Percentiles rank a stretch among this genome's conserved stretches.
These are phyloP conservation scores for Lydus trimaculatus DNA, from an alignment of 2,888 invertebrate species.

Conservation along the genomic window DNA sequence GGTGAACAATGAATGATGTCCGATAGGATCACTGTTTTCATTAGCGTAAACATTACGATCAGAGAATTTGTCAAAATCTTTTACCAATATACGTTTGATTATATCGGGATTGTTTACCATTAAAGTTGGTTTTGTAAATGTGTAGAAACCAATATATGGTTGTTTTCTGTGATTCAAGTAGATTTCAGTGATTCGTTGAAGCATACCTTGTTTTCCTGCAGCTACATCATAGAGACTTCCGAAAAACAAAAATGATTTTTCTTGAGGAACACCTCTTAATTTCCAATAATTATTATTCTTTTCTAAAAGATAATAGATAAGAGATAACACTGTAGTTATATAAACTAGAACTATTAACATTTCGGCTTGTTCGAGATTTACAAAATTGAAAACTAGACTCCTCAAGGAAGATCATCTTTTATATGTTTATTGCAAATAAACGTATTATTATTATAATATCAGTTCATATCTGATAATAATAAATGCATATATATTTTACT, in stretches of 20 bases:
- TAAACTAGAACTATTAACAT: not conserved
- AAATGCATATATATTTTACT: too few species aligned
- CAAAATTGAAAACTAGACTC: not conserved
- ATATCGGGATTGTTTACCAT: conserved; percentile 59
- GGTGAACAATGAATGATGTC: conserved; percentile 57
- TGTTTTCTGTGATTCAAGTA: conserved; percentile 42
- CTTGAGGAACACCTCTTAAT: conserved; percentile 12
- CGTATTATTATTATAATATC: too few species aligned
- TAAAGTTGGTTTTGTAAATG: conserved; percentile 60
- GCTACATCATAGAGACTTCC: conserved; percentile 20
- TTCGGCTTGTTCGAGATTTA: not conserved
- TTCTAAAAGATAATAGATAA: conserved; percentile 24
- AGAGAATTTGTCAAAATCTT: conserved; percentile 61
- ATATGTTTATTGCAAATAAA: too few species aligned
- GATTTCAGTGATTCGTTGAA: conserved; percentile 11
- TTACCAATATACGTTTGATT: conserved; percentile 59
- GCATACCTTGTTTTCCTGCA: conserved; percentile 17
- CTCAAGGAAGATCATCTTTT: not conserved
- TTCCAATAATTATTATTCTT: conserved; percentile 24
- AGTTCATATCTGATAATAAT: too few species aligned
- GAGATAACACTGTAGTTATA: not conserved
- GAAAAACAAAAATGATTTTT: conserved; percentile 19
- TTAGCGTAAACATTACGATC: conserved; percentile 59
- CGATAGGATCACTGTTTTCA: conserved; percentile 57
- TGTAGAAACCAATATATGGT: conserved; percentile 59